Conservation (phyloP, 2,113 vertebrate species). For the Chaenogobius annularis region DNA sequence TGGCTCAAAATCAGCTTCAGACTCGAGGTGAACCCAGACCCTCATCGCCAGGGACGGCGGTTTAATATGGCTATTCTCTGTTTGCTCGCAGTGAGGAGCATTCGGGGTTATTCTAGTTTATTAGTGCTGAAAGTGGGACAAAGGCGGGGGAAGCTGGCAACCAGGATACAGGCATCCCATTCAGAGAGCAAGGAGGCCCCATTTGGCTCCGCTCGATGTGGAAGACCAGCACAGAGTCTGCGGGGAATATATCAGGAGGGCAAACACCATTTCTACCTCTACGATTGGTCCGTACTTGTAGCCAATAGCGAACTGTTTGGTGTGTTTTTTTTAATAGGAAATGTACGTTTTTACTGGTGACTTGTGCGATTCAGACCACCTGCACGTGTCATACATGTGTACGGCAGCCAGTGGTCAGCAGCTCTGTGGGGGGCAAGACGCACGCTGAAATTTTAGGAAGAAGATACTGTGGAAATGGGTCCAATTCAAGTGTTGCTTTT, state of each 20-base stretch:
- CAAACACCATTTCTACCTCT: conserved; percentile 8
- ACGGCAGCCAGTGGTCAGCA: not conserved
- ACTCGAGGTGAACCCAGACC: conserved; percentile 21
- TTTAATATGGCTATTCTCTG: conserved; percentile 27
- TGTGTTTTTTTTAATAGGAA: not conserved
- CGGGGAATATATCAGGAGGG: conserved; percentile 1
- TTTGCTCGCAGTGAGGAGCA: conserved; percentile 48
- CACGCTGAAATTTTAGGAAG: not conserved
- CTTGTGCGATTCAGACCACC: not conserved
- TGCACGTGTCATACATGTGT: conserved; percentile 3
- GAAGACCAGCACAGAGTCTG: conserved; percentile 14
- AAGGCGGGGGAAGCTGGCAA: conserved; percentile 35
- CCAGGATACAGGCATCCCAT: conserved; percentile 49
- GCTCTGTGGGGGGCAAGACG: not conserved
- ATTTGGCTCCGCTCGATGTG: conserved; percentile 23
- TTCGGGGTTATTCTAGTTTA: conserved; percentile 43
- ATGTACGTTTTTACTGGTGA: not conserved
- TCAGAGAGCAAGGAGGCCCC: conserved; percentile 41
- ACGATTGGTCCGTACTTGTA: not conserved
- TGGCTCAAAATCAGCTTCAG: conserved; percentile 22
- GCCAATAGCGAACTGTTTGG: not conserved
- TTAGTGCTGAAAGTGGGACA: conserved; percentile 32
- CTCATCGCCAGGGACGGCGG: conserved; percentile 4
- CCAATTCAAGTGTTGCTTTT: not conserved
- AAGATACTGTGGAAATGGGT: not conserved